A percentile compares a stretch with the other conserved stretches of the same genome.
Evolutionary conservation across 2,797 vertebrate species (phyloP).

Genomic region (Sebastiscus albofasciatus): DNA sequence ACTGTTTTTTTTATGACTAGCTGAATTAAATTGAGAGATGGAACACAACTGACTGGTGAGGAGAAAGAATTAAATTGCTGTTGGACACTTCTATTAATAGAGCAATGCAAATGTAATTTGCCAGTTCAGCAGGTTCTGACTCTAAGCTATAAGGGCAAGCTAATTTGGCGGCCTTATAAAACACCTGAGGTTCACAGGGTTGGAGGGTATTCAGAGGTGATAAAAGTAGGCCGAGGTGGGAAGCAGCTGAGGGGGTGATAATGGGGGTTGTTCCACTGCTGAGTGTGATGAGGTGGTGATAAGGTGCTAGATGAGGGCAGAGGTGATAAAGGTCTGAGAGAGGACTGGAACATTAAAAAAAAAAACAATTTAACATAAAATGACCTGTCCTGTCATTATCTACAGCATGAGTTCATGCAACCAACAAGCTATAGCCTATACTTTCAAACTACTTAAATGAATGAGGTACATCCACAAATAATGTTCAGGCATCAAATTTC

Average conservation of each 20-base stretch:
- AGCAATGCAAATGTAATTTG: conserved; percentile 81
- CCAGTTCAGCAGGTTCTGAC: conserved; percentile 78
- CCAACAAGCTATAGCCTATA: background rate
- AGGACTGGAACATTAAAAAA: conserved; percentile 1
- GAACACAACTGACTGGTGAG: conserved; percentile 30
- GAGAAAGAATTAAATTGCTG: conserved; percentile 64
- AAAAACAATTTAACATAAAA: conserved; percentile 4
- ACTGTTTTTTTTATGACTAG: conserved; percentile 19
- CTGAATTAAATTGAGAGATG: conserved; percentile 17
- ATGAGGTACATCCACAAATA: background rate
- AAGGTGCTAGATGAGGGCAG: conserved; percentile 23
- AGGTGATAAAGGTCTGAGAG: conserved; percentile 35
- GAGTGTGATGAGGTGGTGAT: conserved; percentile 28
- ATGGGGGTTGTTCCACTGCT: conserved; percentile 31
- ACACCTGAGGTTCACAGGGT: conserved; percentile 64
- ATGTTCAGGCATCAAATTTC: background rate
- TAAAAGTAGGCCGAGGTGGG: background rate
- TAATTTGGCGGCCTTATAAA: conserved; percentile 73
- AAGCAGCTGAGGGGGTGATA: conserved; percentile 27
- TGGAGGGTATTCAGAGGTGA: conserved; percentile 55
- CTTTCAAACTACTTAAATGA: background rate
- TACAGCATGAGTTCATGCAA: background rate
- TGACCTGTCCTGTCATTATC: conserved; percentile 7
- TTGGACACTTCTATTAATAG: conserved; percentile 74
- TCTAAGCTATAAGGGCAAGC: conserved; percentile 64